These are phyloP conservation scores for Ennomos fuscantarius DNA, from an alignment of 2,888 invertebrate species.

Conservation along the genomic window DNA sequence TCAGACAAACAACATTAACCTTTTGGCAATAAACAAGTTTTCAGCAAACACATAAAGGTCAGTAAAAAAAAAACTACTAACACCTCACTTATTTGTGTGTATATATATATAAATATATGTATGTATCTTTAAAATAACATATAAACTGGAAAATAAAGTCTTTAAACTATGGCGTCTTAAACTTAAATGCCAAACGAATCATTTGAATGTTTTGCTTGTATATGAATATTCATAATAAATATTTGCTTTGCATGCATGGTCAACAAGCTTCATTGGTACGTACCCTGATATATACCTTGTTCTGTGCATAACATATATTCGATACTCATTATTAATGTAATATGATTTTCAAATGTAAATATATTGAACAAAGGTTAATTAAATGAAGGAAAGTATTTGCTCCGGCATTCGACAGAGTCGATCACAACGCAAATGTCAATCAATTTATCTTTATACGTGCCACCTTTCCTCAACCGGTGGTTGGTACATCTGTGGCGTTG, in stretches of 20 bases:
- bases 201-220: constrained; percentile 19
- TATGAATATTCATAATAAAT: constrained; percentile 32
- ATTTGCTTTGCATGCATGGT: constrained; percentile 24
- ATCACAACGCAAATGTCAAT: constrained; percentile 33
- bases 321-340: too few relatives aligned
- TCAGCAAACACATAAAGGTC: too few relatives aligned
- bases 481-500: constrained; percentile 45
- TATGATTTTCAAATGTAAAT: too few relatives aligned
- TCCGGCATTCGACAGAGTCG: constrained; percentile 33
- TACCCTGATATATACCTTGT: background rate
- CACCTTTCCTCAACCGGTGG: constrained; percentile 36
- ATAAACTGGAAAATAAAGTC: too few relatives aligned
- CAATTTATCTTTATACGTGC: constrained; percentile 29
- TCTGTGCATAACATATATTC: background rate
- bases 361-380: background rate
- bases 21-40: too few relatives aligned
- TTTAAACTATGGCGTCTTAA: constrained; percentile 9
- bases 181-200: constrained; percentile 31
- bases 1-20: too few relatives aligned
- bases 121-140: too few relatives aligned
- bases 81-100: too few relatives aligned
- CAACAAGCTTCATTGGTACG: constrained; percentile 14
- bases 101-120: too few relatives aligned
- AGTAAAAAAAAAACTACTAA: too few relatives aligned
- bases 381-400: constrained; percentile 11